These are phyloP conservation scores for Whitmania pigra DNA, from an alignment of 1,140 invertebrate genomes.

Conservation along the genomic window DNA sequence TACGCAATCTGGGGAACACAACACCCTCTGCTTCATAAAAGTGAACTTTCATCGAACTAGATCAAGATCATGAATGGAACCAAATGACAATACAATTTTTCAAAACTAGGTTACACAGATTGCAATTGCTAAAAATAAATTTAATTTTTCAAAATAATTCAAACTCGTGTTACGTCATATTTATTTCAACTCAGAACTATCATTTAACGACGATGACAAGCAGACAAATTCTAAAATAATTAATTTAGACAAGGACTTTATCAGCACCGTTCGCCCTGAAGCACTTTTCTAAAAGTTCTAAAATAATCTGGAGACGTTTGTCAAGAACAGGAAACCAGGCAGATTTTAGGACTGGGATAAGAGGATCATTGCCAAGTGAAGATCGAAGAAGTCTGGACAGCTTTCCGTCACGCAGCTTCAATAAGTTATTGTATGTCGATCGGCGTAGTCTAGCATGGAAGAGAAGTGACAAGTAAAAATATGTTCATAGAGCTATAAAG, in stretches of 20 bases:
- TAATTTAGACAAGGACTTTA: no score
- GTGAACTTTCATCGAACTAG: no score
- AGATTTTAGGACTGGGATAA: constrained; percentile 17
- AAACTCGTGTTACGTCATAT: no score
- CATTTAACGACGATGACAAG: no score
- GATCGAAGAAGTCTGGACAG: constrained; percentile 11
- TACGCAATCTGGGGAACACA: no score
- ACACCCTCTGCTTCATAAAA: no score
- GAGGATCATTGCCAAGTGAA: constrained; percentile 17
- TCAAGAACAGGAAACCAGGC: constrained; percentile 21
- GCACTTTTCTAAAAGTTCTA: constrained; percentile 24
- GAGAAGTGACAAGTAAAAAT: neutral
- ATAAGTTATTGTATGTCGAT: constrained; percentile 21
- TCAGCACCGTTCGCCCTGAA: constrained; percentile 21
- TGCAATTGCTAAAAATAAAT: no score
- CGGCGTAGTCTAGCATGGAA: constrained; percentile 12
- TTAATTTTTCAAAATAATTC: no score
- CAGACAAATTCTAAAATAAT: no score
- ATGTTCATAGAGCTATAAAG: neutral
- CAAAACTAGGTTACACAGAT: no score
- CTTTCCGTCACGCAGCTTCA: constrained; percentile 6
- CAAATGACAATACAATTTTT: constrained; percentile 14
- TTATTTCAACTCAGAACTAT: no score
- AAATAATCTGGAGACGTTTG: constrained; percentile 16
- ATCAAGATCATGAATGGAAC: no score